These are phyloP conservation scores for Turritopsis dohrnii DNA, from an alignment of 30 jellyfish, hydroid and myxozoan species.

Conservation along the genomic window DNA sequence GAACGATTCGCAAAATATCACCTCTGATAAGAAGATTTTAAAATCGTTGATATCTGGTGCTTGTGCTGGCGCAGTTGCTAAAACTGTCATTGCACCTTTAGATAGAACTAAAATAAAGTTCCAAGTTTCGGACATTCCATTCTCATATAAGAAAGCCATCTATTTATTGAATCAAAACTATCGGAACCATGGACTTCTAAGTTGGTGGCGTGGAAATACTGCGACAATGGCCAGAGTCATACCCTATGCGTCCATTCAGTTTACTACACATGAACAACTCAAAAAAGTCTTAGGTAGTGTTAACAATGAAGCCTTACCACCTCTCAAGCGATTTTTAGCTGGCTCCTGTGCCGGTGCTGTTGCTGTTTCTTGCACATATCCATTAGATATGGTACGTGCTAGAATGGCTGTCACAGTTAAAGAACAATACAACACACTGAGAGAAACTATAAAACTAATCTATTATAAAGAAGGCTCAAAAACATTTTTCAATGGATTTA, in stretches of 20 bases:
- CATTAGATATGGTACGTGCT: constrained; percentile 93
- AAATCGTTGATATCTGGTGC: constrained; percentile 75
- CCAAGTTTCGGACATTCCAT: constrained; percentile 46
- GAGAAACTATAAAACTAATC: constrained; percentile 55
- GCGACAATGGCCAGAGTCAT: constrained; percentile 95
- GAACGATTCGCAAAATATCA: background rate
- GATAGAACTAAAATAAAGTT: constrained; percentile 83
- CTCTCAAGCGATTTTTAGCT: constrained; percentile 68
- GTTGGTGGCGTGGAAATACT: constrained; percentile 99
- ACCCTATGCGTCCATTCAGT: constrained; percentile 95
- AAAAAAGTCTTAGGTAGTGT: constrained; percentile 41
- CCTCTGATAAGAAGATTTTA: background rate
- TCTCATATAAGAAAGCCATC: constrained; percentile 50
- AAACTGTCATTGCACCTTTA: constrained; percentile 84
- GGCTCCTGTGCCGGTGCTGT: constrained; percentile 84
- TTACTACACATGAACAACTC: constrained; percentile 86
- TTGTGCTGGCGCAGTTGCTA: constrained; percentile 95
- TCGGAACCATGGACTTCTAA: constrained; percentile 48
- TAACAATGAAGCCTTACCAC: constrained; percentile 64
- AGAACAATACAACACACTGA: constrained; percentile 51
- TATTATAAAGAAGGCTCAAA: constrained; percentile 77
- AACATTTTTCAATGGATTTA: constrained; percentile 79
- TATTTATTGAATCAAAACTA: constrained; percentile 47
- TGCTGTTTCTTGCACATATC: constrained; percentile 76
- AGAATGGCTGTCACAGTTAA: constrained; percentile 77